phyloP scores from a whole-genome alignment of 2,888 invertebrate species.

The Campoletis raptor region DNA sequence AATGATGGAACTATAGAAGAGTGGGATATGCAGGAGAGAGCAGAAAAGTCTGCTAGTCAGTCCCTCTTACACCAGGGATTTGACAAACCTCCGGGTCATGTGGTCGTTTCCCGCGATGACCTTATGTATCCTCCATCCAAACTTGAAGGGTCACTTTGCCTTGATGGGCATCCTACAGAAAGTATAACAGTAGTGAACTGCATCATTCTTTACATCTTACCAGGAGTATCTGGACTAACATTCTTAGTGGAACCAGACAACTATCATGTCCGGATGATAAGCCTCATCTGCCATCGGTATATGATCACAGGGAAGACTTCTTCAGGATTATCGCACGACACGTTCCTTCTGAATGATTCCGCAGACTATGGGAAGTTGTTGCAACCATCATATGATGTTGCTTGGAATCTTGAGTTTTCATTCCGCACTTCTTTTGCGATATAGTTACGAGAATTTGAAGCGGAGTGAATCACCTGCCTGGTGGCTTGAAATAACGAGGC shows the following conservation, averaged over 20 bases:
- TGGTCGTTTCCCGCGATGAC: conserved; percentile 44
- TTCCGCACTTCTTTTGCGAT: background rate
- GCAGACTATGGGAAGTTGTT: background rate
- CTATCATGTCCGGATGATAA: background rate
- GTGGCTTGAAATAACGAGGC: conserved; percentile 41
- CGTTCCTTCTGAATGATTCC: conserved; percentile 16
- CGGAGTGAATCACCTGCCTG: conserved; percentile 34
- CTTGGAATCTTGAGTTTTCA: background rate
- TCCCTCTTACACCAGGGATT: conserved; percentile 32
- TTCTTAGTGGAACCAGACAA: conserved; percentile 14
- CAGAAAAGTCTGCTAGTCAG: conserved; percentile 25
- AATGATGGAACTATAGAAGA: conserved; percentile 27
- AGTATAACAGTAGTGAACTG: conserved; percentile 16
- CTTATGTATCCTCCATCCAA: background rate
- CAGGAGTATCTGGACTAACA: background rate
- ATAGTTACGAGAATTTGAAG: background rate
- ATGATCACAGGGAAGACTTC: background rate
- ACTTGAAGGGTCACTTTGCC: conserved; percentile 11
- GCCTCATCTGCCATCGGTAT: conserved; percentile 7
- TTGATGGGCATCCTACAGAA: conserved; percentile 17
- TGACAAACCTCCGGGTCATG: conserved; percentile 8
- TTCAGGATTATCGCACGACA: conserved; percentile 4
- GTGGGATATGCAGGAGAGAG: conserved; percentile 26
- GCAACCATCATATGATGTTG: background rate
- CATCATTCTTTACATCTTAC: conserved; percentile 8